Conservation (phyloP, 2,797 vertebrate species). For the Arrhamphus sclerolepis region DNA sequence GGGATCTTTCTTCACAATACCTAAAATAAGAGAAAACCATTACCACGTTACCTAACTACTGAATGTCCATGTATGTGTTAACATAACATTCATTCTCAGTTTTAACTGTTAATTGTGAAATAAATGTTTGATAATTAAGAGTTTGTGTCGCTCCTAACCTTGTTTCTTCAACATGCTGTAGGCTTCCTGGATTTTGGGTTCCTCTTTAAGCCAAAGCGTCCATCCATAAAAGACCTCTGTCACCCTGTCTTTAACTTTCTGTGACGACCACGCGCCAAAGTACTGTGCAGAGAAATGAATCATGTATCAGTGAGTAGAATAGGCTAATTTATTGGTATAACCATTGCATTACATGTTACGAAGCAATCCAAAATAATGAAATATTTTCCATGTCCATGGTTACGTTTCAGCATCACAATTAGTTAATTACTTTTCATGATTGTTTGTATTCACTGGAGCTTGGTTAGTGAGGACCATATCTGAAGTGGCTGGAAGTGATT, state of each 20-base stretch:
- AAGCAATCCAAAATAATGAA: neutral
- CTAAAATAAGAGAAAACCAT: conserved; percentile 58
- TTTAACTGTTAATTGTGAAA: neutral
- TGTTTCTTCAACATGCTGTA: conserved; percentile 94
- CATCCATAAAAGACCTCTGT: conserved; percentile 89
- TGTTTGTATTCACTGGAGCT: neutral
- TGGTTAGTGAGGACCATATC: too few species aligned
- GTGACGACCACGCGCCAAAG: conserved; percentile 85
- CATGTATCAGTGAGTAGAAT: neutral
- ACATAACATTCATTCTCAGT: neutral
- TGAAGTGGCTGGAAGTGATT: too few species aligned
- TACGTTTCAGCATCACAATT: neutral
- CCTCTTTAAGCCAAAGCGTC: conserved; percentile 91
- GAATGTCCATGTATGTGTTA: neutral
- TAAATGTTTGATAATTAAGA: neutral
- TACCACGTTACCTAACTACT: neutral
- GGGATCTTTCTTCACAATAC: conserved; percentile 89
- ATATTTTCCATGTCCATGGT: neutral
- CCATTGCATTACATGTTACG: neutral
- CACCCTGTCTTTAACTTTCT: conserved; percentile 86
- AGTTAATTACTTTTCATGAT: neutral
- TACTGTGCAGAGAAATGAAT: conserved; percentile 71
- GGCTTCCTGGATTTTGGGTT: conserved; percentile 88
- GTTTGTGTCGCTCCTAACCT: conserved; percentile 71
- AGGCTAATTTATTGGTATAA: neutral